Percentiles rank a stretch among this genome's conserved stretches.
phyloP scores from a whole-genome alignment of 2,888 invertebrate genomes.

The Polydesmus complanatus region DNA sequence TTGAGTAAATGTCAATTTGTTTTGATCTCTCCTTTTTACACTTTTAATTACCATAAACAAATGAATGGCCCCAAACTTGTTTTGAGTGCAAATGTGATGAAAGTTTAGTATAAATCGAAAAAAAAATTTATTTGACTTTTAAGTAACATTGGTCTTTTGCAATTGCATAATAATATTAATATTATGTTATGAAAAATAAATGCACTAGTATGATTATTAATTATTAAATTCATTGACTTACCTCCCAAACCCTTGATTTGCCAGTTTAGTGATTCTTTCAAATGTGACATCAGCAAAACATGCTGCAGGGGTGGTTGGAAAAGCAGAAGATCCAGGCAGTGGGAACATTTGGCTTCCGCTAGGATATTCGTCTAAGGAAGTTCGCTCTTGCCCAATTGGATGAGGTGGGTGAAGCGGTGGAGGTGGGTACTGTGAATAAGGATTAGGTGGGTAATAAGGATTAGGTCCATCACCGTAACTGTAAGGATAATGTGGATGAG shows the following conservation, averaged over 20 bases:
- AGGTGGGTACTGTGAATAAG: background rate
- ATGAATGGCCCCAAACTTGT: no score
- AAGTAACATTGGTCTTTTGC: no score
- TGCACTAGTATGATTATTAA: no score
- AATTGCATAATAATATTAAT: background rate
- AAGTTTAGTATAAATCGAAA: no score
- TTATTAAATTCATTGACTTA: background rate
- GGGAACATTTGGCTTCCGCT: conserved; percentile 8
- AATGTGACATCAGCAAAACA: conserved; percentile 9
- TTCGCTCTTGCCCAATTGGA: background rate
- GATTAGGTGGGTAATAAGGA: conserved; percentile 1
- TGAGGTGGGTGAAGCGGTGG: background rate
- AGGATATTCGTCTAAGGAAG: background rate
- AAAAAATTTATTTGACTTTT: no score
- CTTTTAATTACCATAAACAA: no score
- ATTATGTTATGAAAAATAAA: no score
- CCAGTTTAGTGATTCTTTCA: conserved; percentile 13
- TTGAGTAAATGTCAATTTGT: no score
- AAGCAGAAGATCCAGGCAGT: conserved; percentile 5
- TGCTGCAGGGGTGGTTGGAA: background rate
- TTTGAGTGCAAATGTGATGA: no score
- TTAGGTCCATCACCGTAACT: background rate
- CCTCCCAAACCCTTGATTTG: conserved; percentile 13
- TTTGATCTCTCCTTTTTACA: no score
- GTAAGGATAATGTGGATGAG: background rate